Evolutionary conservation across 1,140 invertebrate species (phyloP), one percentile per base, ranked within the genome.

Genomic region (Pseudomyrmex pallidus): DNA sequence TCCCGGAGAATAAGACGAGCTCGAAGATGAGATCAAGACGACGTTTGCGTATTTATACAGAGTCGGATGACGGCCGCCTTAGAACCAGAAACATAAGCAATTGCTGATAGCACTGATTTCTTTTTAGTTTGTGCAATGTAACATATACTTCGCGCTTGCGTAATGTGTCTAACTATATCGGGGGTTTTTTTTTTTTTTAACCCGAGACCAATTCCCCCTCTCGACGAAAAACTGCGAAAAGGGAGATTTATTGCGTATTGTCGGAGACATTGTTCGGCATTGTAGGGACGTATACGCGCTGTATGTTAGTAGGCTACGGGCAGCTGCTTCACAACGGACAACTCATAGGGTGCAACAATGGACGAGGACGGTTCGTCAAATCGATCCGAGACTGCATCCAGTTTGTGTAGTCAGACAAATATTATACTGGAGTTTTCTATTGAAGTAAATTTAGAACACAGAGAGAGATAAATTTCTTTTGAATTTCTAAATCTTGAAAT

Each of bases 281-380:
- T 44, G 9, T 52, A 61, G 57, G 72, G 80, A 56, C 46, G 15
- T 63, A 63, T 63, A 63, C 15, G 70, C 61, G 54, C 25, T n/a
- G 72, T n/a, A 48, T 25, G 35, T 12, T 15, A 73, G 72, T n/a
- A 48, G 48, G 17, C 15, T 15, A 73, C 15, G 68, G 76, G 67
- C 87, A 88, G 86, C 83, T 89, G 87, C 68, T 85, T 61, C 46
- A 64, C 76, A 88, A 88, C 85, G 82, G 68, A 83, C 86, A 85
- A 52, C 74, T 82, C 64, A 63, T 88, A 25, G 68, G 63, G 74
- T 35, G 62, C 48, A 57, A 89, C 86, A 89, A 89, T 85, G 50
- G 74, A 64, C 77, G 17, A 66, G 67, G 59, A 64, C 22, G 48
- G 17, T 15, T 76, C 72, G 54, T 59, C 83, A 88, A 87, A 88